Percentiles rank a stretch among this genome's conserved stretches.
Conservation (phyloP, 1,140 invertebrate species). For the Trichomalopsis sarcophagae region DNA sequence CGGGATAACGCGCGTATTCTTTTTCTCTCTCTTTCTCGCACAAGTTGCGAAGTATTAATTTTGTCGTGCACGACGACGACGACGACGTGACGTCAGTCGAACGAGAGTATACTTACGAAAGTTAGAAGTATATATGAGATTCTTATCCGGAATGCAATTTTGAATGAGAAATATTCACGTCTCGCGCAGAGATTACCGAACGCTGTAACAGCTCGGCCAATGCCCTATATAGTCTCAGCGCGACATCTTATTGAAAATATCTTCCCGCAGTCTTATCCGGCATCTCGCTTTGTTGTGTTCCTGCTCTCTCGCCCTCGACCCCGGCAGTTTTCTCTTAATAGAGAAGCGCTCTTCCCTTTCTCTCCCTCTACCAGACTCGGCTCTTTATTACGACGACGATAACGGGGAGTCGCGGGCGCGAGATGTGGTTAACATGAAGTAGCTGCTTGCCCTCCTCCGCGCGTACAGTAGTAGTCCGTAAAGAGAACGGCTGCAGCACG, state of each 20-base stretch:
- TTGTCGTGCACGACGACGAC: not conserved
- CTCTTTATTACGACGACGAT: slow-evolving; percentile 20
- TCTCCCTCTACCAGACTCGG: not conserved
- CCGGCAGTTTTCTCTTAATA: slow-evolving; percentile 24
- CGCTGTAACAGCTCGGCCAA: no score
- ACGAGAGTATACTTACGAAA: not conserved
- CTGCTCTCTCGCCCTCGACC: no score
- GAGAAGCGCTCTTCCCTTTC: not conserved
- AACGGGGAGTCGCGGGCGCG: not conserved
- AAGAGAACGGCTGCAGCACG: not conserved
- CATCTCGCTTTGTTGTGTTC: slow-evolving; percentile 22
- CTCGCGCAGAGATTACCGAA: not conserved
- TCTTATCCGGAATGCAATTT: not conserved
- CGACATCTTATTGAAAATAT: slow-evolving; percentile 24
- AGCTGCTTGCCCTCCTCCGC: not conserved
- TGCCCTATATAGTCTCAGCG: not conserved
- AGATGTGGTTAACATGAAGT: slow-evolving; percentile 16
- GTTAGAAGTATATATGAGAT: not conserved
- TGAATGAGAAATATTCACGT: not conserved
- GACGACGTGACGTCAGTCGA: not conserved
- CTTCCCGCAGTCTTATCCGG: not conserved
- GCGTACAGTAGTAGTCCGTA: not conserved
- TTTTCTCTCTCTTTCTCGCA: not conserved
- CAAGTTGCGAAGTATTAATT: not conserved
- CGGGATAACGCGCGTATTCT: not conserved